Base-by-base conservation (phyloP, 2,797 vertebrate genomes). In the Psittacula echo region DNA sequence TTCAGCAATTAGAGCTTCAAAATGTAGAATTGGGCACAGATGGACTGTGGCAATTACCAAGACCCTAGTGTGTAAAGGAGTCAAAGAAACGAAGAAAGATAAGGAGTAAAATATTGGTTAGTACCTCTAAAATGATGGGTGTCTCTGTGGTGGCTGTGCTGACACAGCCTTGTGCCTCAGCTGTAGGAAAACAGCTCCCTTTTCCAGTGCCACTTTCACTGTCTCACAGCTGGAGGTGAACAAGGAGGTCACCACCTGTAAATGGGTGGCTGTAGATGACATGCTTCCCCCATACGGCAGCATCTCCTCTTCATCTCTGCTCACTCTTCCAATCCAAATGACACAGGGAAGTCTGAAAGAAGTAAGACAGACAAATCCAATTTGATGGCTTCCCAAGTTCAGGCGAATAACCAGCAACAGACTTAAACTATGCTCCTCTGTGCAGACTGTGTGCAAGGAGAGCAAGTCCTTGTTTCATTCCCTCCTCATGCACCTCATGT, bases 261-360 rank as follows among this genome's bases (percentile, higher is more conserved):
- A 41, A 8, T 4, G 32, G 39, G 54, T 72, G 71, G 39, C 84
- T 75, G 70, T 9, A 61, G 62, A 13, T 29, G 23, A 54, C 0
- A 1, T 8, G 48, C 13, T 50, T 58, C 17, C 26, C 24, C n/a
- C 20, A 7, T 42, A 1, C 1, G 24, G 5, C 30, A 74, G 30
- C 32, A 3, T 53, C 66, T 71, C 61, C 42, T 68, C 42, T 80
- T 68, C 45, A 13, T 65, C 67, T 73, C 56, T 48, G 41, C 70
- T 91, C 67, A 18, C 16, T 64, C 23, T 39, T 30, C 53, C 61
- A 58, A 1, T 7, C 51, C 75, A 76, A 37, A 76, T 75, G 60
- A 16, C n/a, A 47, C 19, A 62, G 41, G 15, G 23, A 4, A n/a
- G 10, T 37, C 60, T 56, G 29, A 10, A 48, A 37, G 64, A 87